A percentile compares a stretch with the other conserved stretches of the same genome.
phyloP scores from a whole-genome alignment of 2,888 invertebrate genomes.

The Polydrusus cervinus region DNA sequence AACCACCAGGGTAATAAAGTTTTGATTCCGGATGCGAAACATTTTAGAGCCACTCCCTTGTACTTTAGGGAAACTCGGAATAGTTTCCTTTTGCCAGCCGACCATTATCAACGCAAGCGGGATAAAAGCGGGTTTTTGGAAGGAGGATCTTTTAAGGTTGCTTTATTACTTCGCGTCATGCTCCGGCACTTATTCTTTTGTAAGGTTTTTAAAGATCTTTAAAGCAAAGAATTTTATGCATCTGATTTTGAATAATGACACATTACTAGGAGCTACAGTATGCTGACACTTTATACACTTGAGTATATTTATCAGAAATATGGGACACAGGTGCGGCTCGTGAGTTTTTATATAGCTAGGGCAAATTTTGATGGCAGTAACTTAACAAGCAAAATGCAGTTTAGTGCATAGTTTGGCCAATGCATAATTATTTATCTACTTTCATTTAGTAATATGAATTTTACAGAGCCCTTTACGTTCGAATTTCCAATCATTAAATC shows the following conservation, averaged over 20 bases:
- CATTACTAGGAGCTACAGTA: neutral
- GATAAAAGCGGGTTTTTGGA: slow-evolving; percentile 20
- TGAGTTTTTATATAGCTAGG: too few relatives aligned
- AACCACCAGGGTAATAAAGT: slow-evolving; percentile 6
- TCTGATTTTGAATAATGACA: slow-evolving; percentile 21
- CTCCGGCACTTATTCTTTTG: slow-evolving; percentile 22
- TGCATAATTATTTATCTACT: too few relatives aligned
- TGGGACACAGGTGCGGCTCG: too few relatives aligned
- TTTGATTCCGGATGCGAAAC: slow-evolving; percentile 20
- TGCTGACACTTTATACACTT: slow-evolving; percentile 5
- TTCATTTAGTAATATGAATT: too few relatives aligned
- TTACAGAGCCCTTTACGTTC: too few relatives aligned
- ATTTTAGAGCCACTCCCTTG: slow-evolving; percentile 26
- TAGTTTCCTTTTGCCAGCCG: slow-evolving; percentile 18
- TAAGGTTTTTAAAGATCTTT: slow-evolving; percentile 14
- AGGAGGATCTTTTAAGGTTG: slow-evolving; percentile 20
- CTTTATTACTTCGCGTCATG: slow-evolving; percentile 23
- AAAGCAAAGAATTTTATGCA: slow-evolving; percentile 20
- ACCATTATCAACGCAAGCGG: slow-evolving; percentile 22
- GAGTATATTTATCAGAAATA: neutral
- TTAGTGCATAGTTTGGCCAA: too few relatives aligned
- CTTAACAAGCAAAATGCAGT: too few relatives aligned
- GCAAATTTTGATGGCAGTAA: too few relatives aligned
- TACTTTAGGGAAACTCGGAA: slow-evolving; percentile 14
- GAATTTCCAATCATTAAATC: too few relatives aligned